Percentiles rank a stretch among this genome's conserved stretches.
phyloP scores from a whole-genome alignment of 2,888 invertebrate genomes.

The Clusia tigrina region DNA sequence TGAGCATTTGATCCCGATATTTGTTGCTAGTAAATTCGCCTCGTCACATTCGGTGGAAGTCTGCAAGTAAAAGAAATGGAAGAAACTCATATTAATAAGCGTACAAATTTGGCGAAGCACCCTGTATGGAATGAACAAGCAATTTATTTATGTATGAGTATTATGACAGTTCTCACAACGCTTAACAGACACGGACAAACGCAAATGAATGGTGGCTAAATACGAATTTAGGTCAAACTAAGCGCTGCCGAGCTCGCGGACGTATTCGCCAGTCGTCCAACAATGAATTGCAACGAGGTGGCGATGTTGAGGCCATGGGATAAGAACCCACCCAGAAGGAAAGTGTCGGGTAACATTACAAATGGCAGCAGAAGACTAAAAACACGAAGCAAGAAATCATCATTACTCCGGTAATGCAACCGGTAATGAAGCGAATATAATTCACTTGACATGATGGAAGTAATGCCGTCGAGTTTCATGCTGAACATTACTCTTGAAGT shows the following conservation, averaged over 20 bases:
- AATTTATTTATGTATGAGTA: constrained; percentile 3
- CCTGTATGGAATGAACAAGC: background rate
- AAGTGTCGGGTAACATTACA: no score
- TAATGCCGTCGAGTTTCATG: no score
- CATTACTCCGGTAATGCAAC: no score
- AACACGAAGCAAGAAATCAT: no score
- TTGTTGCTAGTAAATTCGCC: constrained; percentile 5
- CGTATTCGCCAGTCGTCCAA: background rate
- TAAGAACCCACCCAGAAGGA: no score
- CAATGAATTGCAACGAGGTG: background rate
- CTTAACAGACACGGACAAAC: background rate
- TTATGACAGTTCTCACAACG: constrained; percentile 6
- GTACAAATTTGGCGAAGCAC: background rate
- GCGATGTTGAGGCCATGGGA: background rate
- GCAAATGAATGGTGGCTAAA: background rate
- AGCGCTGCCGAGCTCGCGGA: background rate
- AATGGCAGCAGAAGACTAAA: no score
- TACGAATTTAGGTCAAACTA: background rate
- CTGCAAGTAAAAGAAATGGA: background rate
- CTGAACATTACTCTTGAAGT: no score
- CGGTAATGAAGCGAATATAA: no score
- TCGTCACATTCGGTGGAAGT: background rate
- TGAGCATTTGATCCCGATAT: constrained; percentile 21
- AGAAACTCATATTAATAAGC: background rate
- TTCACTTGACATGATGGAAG: no score